phyloP scores from a whole-genome alignment of 2,113 vertebrate species.

The Pyxicephalus adspersus region DNA sequence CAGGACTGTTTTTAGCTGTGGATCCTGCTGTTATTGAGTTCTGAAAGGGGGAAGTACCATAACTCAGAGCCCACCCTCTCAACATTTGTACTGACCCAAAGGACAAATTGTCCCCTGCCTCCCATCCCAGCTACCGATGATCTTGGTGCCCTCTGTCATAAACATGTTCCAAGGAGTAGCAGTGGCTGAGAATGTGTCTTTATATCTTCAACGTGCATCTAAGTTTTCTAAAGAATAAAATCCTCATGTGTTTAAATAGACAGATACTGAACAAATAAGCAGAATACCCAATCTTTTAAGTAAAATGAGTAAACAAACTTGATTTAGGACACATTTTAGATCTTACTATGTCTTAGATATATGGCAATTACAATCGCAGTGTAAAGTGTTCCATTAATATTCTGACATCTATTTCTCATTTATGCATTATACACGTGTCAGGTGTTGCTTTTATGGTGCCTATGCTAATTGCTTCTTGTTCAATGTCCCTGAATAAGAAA shows the following conservation, averaged over 20 bases:
- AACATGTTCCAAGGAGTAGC: too few relatives aligned
- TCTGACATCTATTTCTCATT: conserved; percentile 28
- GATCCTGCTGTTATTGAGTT: too few relatives aligned
- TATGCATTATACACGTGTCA: conserved; percentile 48
- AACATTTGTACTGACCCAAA: too few relatives aligned
- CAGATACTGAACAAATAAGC: background rate
- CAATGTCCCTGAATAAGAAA: conserved; percentile 49
- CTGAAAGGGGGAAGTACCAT: too few relatives aligned
- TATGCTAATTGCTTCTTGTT: conserved; percentile 52
- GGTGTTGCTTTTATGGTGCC: conserved; percentile 48
- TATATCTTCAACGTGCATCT: too few relatives aligned
- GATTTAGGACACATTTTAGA: background rate
- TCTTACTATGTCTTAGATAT: conserved; percentile 1
- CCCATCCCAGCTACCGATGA: too few relatives aligned
- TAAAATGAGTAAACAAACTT: background rate
- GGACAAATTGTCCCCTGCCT: too few relatives aligned
- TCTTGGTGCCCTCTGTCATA: too few relatives aligned
- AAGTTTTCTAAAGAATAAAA: too few relatives aligned
- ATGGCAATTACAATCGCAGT: conserved; percentile 9
- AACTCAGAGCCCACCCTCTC: too few relatives aligned
- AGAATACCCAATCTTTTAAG: background rate
- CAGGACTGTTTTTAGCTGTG: too few relatives aligned
- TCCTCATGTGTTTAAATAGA: background rate
- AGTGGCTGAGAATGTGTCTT: too few relatives aligned
- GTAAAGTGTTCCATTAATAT: conserved; percentile 41